These are phyloP conservation scores for Anagrus nilaparvatae DNA, from an alignment of 1,140 invertebrate genomes.

Conservation along the genomic window DNA sequence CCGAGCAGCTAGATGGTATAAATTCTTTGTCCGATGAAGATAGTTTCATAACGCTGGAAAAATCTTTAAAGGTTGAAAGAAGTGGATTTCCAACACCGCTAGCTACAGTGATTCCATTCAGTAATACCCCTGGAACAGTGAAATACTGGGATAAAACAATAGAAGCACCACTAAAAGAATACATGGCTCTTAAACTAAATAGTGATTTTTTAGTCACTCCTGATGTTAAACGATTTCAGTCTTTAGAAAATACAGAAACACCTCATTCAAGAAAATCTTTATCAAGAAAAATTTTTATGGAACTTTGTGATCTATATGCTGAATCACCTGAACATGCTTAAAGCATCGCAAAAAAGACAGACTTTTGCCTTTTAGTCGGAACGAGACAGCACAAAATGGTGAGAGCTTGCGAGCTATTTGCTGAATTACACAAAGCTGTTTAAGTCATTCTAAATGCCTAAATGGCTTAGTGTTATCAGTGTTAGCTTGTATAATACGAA, in stretches of 20 bases:
- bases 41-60: slow-evolving; percentile 13
- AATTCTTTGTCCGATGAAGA: too few relatives aligned
- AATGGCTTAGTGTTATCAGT: too few relatives aligned
- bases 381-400: too few relatives aligned
- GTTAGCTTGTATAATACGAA: too few relatives aligned
- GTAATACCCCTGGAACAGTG: background rate
- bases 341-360: background rate
- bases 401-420: too few relatives aligned
- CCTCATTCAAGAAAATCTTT: slow-evolving; percentile 13
- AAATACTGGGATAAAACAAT: slow-evolving; percentile 12
- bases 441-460: too few relatives aligned
- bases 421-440: too few relatives aligned
- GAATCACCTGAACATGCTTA: slow-evolving; percentile 16
- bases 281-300: slow-evolving; percentile 21
- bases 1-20: too few relatives aligned
- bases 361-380: too few relatives aligned
- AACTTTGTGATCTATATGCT: slow-evolving; percentile 22
- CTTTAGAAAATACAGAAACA: slow-evolving; percentile 4
- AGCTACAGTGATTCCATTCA: slow-evolving; percentile 1
- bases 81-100: background rate
- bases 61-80: slow-evolving; percentile 12
- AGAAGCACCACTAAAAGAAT: slow-evolving; percentile 20
- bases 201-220: slow-evolving; percentile 25
- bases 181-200: slow-evolving; percentile 24
- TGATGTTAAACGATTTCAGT: slow-evolving; percentile 18